Evolutionary conservation across 2,797 vertebrate species (phyloP).

Genomic region (Apodemus agrarius): DNA sequence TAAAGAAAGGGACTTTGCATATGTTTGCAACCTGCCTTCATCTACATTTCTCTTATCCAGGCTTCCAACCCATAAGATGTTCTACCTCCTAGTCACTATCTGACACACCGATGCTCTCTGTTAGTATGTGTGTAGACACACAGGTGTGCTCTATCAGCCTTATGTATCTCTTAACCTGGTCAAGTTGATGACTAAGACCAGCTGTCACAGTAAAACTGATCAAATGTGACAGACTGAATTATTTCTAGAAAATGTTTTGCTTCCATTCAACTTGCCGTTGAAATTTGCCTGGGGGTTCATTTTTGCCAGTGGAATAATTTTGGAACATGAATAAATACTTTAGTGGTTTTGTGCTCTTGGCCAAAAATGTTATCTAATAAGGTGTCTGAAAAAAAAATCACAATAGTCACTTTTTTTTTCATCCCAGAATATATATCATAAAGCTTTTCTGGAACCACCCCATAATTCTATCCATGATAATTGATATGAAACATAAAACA

Average conservation of each 20-base stretch:
- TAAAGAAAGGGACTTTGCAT: background rate
- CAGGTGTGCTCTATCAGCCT: background rate
- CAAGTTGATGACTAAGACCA: background rate
- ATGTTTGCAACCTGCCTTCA: background rate
- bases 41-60: background rate
- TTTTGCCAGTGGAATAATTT: background rate
- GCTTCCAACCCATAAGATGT: background rate
- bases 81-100: background rate
- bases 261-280: background rate
- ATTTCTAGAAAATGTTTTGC: background rate
- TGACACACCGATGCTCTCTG: background rate
- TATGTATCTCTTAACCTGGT: background rate
- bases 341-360: background rate
- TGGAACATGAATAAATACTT: background rate
- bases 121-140: background rate
- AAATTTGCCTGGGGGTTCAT: background rate
- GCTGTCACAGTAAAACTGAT: background rate
- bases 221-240: background rate
- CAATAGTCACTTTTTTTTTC: background rate
- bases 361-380: background rate
- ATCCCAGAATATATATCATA: background rate
- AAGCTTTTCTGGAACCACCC: background rate
- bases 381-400: background rate
- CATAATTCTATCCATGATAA: background rate
- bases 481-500: background rate